Evolutionary conservation across 1,140 invertebrate genomes (phyloP), one percentile per base, ranked within the genome.

Genomic region (Triops cancriformis): DNA sequence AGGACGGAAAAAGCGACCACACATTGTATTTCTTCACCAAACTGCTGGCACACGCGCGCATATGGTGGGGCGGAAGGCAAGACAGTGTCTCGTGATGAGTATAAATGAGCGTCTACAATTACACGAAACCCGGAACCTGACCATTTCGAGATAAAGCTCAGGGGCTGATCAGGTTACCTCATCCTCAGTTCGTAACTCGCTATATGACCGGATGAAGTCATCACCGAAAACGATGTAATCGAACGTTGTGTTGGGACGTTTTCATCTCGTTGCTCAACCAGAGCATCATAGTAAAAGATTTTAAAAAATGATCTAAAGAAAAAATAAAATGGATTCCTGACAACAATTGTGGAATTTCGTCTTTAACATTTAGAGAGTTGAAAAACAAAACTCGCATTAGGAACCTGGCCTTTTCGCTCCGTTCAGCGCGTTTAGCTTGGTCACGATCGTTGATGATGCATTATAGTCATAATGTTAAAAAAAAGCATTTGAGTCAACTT

Each of bases 61-160:
- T 23, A 23, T 64, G 51, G 51, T 64, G 51, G 51, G 18, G 18
- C 14, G 14, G 51, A 23, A 64, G 23, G 51, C 14, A 18, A n/a
- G 23, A 6, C n/a, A 64, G 10, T 64, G n/a, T 23, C 51, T 23
- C 51, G n/a, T 64, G 51, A 64, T 4, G 51, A 64, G 51, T 64
- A 64, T 64, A 64, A 64, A 64, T 64, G 51, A 64, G 51, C 51
- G 51, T 64, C 51, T 64, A 64, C 51, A 64, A 64, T 64, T 64
- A 64, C 51, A 64, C 51, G 51, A 64, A 64, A 64, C 51, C 51
- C 51, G n/a, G 51, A 64, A 64, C 51, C 51, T 64, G 18, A 64
- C 51, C 51, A 64, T 64, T 64, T 64, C 18, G 18, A 64, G 51
- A 64, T 23, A 64, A 64, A 64, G 51, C 51, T 64, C 51, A 64